Evolutionary conservation across 2,888 invertebrate genomes (phyloP).

Genomic region (Synanthedon vespiformis): DNA sequence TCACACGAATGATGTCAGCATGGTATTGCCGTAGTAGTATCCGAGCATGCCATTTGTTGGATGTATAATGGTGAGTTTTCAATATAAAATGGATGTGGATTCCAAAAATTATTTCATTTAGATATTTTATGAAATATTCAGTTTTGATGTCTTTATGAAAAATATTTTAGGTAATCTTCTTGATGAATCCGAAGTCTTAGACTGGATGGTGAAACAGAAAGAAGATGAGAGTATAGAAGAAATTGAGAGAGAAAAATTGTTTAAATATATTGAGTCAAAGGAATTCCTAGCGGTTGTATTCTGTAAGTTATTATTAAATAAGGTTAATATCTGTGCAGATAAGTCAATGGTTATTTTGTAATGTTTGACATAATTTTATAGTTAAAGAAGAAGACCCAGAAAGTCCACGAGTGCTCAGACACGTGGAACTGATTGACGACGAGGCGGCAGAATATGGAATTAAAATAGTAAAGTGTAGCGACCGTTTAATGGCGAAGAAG

Average conservation of each 20-base stretch:
- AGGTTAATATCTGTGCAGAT: not conserved
- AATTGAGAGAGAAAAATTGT: constrained; percentile 84
- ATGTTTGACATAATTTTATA: constrained; percentile 23
- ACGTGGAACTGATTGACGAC: constrained; percentile 91
- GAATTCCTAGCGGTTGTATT: constrained; percentile 93
- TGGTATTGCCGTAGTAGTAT: constrained; percentile 59
- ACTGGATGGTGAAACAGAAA: constrained; percentile 93
- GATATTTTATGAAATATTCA: constrained; percentile 21
- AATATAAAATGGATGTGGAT: constrained; percentile 68
- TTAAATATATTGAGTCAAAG: constrained; percentile 87
- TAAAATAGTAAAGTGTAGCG: constrained; percentile 88
- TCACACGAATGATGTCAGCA: constrained; percentile 67
- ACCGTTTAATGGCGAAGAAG: constrained; percentile 92
- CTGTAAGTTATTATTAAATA: constrained; percentile 75
- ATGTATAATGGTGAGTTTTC: constrained; percentile 63
- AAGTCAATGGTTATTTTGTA: no score
- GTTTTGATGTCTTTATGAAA: constrained; percentile 26
- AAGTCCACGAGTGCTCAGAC: constrained; percentile 83
- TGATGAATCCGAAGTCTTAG: constrained; percentile 85
- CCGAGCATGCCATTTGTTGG: constrained; percentile 62
- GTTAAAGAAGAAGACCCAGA: constrained; percentile 87
- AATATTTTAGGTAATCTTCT: constrained; percentile 64
- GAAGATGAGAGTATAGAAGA: constrained; percentile 93
- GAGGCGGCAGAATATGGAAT: constrained; percentile 94
- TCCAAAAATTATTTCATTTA: constrained; percentile 31